These are phyloP conservation scores for Chionis minor DNA, from an alignment of 2,113 vertebrate species.

Conservation along the genomic window DNA sequence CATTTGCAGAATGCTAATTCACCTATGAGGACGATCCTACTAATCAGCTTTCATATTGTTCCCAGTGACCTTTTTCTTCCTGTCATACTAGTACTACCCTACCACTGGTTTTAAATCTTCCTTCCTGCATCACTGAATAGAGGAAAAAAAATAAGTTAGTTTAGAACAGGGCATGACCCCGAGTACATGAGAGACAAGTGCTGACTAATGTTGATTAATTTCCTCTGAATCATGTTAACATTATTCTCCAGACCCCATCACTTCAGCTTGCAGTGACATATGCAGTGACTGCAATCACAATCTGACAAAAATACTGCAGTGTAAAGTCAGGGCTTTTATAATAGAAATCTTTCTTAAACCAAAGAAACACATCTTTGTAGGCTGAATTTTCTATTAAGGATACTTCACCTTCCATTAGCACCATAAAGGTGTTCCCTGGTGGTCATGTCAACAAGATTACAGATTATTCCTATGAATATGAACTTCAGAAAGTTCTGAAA, in stretches of 20 bases:
- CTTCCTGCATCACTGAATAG: neutral
- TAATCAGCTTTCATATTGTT: constrained; percentile 38
- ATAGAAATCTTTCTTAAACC: neutral
- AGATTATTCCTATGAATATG: neutral
- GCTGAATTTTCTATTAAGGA: neutral
- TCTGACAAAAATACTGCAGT: neutral
- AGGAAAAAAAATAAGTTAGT: neutral
- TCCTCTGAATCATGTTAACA: neutral
- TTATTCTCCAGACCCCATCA: neutral
- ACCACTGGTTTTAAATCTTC: constrained; percentile 15
- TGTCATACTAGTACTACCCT: neutral
- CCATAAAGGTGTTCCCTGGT: neutral
- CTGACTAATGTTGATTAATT: constrained; percentile 38
- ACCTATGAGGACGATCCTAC: neutral
- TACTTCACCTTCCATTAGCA: neutral
- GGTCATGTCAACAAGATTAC: neutral
- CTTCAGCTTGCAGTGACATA: neutral
- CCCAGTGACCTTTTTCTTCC: constrained; percentile 17
- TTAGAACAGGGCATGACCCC: neutral
- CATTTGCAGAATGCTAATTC: neutral
- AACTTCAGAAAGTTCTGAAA: neutral
- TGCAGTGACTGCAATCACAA: neutral
- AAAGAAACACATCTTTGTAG: neutral
- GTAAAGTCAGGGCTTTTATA: neutral
- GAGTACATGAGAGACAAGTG: neutral